phyloP scores from a whole-genome alignment of 2,888 invertebrate species.

The Volucella inanis region DNA sequence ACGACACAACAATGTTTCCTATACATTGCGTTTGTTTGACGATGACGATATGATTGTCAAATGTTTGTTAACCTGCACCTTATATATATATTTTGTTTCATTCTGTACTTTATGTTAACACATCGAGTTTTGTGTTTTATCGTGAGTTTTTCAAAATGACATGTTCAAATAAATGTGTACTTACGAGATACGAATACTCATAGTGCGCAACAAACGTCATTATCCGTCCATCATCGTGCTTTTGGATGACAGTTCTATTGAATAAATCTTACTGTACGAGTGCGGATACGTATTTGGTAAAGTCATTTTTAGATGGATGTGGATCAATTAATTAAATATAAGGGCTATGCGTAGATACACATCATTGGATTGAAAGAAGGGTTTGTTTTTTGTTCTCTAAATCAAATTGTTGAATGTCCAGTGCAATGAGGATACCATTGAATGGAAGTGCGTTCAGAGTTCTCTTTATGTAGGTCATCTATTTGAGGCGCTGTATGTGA shows the following conservation, averaged over 20 bases:
- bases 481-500: slow-evolving; percentile 41
- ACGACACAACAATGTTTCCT: neutral
- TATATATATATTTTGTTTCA: slow-evolving; percentile 11
- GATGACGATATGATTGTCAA: slow-evolving; percentile 33
- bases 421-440: slow-evolving; percentile 39
- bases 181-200: neutral
- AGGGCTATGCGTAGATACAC: slow-evolving; percentile 10
- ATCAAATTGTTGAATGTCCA: slow-evolving; percentile 26
- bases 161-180: slow-evolving; percentile 9
- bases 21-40: slow-evolving; percentile 26
- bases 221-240: slow-evolving; percentile 41
- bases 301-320: slow-evolving; percentile 50
- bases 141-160: slow-evolving; percentile 10
- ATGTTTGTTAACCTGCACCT: slow-evolving; percentile 43
- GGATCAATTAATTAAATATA: slow-evolving; percentile 56
- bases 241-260: slow-evolving; percentile 21
- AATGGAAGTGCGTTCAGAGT: slow-evolving; percentile 48
- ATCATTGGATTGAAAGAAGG: slow-evolving; percentile 16
- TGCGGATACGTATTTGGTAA: neutral
- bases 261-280: neutral
- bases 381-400: slow-evolving; percentile 8
- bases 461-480: slow-evolving; percentile 59
- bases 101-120: slow-evolving; percentile 34
- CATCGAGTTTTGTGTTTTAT: slow-evolving; percentile 5
- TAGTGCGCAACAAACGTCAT: slow-evolving; percentile 32